Conservation (phyloP, 2,888 invertebrate species). For the Rhagonycha lutea region DNA sequence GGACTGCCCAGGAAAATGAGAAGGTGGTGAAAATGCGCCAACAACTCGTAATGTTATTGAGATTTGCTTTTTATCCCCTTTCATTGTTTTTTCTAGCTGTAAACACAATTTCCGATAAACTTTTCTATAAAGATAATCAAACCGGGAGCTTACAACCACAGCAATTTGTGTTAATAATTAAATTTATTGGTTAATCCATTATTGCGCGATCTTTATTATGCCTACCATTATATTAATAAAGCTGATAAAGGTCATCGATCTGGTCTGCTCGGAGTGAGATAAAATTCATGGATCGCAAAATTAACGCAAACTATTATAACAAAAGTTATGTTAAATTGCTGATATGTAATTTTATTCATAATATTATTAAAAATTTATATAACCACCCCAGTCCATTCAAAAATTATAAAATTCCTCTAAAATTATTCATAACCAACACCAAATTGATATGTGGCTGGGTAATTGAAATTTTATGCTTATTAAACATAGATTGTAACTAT, state of each 20-base stretch:
- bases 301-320: not conserved
- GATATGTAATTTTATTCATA: not conserved
- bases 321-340: not conserved
- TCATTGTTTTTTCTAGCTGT: not conserved
- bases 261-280: not conserved
- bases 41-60: slow-evolving; percentile 9
- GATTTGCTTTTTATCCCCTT: slow-evolving; percentile 5
- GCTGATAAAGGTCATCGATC: not conserved
- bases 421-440: not conserved
- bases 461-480: not conserved
- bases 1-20: slow-evolving; percentile 7
- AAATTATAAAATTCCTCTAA: not conserved
- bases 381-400: not conserved
- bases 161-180: not conserved
- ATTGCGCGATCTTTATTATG: not conserved
- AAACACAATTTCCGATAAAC: not conserved
- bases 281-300: not conserved
- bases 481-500: not conserved
- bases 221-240: not conserved
- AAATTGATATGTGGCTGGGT: not conserved
- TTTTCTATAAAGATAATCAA: not conserved
- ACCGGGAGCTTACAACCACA: not conserved
- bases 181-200: not conserved
- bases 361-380: not conserved
- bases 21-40: slow-evolving; percentile 6